Conservation (phyloP, 2,797 vertebrate genomes). For the Cyprinella venusta region DNA sequence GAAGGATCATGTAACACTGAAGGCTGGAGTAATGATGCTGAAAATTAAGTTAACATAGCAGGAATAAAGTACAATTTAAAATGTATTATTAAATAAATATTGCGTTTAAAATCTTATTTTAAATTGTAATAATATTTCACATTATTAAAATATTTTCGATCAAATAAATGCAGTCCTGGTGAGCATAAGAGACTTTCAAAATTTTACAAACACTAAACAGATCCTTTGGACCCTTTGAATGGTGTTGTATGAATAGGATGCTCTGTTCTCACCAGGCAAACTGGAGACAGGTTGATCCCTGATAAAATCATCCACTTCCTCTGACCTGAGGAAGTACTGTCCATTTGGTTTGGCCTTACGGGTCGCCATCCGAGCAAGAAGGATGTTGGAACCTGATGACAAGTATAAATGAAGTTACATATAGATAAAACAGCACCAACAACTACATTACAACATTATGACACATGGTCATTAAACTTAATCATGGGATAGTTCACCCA, state of each 20-base stretch:
- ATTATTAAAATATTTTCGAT: neutral
- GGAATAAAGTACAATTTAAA: no score
- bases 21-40: no score
- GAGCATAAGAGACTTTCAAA: neutral
- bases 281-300: slow-evolving; percentile 89
- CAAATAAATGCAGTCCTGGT: neutral
- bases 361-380: slow-evolving; percentile 95
- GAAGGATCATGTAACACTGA: no score
- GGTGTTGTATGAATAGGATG: neutral
- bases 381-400: slow-evolving; percentile 92
- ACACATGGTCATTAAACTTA: neutral
- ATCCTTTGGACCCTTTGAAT: neutral
- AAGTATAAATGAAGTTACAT: neutral
- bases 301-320: slow-evolving; percentile 97
- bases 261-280: slow-evolving; percentile 85
- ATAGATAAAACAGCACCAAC: neutral
- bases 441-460: neutral
- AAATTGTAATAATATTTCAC: neutral
- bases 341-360: slow-evolving; percentile 95
- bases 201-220: neutral
- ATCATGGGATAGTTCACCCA: neutral
- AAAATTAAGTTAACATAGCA: no score
- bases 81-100: no score
- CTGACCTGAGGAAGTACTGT: slow-evolving; percentile 89
- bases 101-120: no score